A percentile compares a stretch with the other conserved stretches of the same genome.
Evolutionary conservation across 2,797 vertebrate species (phyloP).

Genomic region (Phoebastria nigripes): DNA sequence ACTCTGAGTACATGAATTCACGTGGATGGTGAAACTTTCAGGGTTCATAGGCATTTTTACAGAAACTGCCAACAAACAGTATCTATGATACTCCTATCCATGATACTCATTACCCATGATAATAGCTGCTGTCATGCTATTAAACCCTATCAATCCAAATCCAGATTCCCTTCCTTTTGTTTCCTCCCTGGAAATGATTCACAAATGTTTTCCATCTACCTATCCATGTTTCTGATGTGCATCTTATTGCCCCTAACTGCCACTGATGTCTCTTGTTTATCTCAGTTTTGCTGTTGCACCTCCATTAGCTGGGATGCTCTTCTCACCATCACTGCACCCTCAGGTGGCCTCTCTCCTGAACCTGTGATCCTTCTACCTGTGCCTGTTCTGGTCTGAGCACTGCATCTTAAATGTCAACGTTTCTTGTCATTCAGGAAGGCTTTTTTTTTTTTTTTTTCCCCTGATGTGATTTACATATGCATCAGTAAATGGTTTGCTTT

Average conservation of each 20-base stretch:
- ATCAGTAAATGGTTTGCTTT: not conserved
- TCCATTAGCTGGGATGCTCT: not conserved
- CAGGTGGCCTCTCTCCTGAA: not conserved
- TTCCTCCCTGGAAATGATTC: not conserved
- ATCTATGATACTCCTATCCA: not conserved
- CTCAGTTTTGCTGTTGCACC: not conserved
- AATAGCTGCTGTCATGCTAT: not conserved
- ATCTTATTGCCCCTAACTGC: not conserved
- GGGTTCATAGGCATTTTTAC: not conserved
- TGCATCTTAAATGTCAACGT: not conserved
- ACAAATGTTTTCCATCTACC: not conserved
- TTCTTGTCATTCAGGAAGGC: not conserved
- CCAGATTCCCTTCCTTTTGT: not conserved
- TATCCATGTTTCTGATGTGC: not conserved
- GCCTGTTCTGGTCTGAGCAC: not conserved
- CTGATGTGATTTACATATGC: not conserved
- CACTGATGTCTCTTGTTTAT: not conserved
- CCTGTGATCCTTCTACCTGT: not conserved
- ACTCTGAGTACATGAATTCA: not conserved
- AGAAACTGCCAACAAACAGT: not conserved
- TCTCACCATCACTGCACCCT: not conserved
- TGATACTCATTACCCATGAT: not conserved
- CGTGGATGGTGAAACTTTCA: not conserved
- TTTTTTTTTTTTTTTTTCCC: not conserved
- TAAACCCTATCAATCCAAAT: not conserved